A percentile compares a stretch with the other conserved stretches of the same genome.
phyloP scores from a whole-genome alignment of 2,888 invertebrate species.

The Cecidostiba fungosa region DNA sequence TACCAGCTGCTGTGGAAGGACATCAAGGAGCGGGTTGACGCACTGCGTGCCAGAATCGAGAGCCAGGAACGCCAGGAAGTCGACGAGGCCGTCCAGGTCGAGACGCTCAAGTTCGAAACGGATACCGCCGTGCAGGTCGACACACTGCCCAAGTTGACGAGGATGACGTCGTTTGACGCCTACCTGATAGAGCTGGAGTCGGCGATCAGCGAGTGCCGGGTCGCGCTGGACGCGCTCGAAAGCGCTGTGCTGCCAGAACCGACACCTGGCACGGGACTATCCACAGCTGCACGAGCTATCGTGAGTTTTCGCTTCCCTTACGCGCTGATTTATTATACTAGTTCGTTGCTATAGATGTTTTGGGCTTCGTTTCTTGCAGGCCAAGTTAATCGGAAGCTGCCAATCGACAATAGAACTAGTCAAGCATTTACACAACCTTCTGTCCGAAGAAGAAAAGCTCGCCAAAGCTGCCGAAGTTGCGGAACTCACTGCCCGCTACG shows the following conservation, averaged over 20 bases:
- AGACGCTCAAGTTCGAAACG: constrained; percentile 88
- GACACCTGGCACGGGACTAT: constrained; percentile 82
- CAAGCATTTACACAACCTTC: constrained; percentile 88
- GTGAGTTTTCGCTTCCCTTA: constrained; percentile 68
- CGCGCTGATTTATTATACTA: too few relatives aligned
- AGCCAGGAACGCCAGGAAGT: constrained; percentile 79
- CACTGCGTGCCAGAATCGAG: constrained; percentile 76
- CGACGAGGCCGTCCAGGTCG: constrained; percentile 86
- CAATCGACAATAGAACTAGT: constrained; percentile 91
- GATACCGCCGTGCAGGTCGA: constrained; percentile 92
- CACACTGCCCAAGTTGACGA: constrained; percentile 85
- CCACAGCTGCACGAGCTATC: constrained; percentile 86
- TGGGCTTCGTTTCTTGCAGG: constrained; percentile 75
- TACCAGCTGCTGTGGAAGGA: constrained; percentile 85
- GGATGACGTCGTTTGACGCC: constrained; percentile 90
- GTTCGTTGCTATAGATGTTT: not conserved
- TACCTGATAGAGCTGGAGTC: constrained; percentile 88
- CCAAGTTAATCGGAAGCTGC: constrained; percentile 89
- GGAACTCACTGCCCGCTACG: constrained; percentile 85
- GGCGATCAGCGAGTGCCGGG: constrained; percentile 87
- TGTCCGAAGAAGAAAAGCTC: constrained; percentile 87
- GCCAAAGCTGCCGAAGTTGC: constrained; percentile 86
- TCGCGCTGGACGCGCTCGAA: constrained; percentile 86
- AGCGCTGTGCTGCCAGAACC: constrained; percentile 84
- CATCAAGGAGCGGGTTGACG: constrained; percentile 82